Evolutionary conservation across 2,113 vertebrate genomes (phyloP).

Genomic region (Corydoras sp.): DNA sequence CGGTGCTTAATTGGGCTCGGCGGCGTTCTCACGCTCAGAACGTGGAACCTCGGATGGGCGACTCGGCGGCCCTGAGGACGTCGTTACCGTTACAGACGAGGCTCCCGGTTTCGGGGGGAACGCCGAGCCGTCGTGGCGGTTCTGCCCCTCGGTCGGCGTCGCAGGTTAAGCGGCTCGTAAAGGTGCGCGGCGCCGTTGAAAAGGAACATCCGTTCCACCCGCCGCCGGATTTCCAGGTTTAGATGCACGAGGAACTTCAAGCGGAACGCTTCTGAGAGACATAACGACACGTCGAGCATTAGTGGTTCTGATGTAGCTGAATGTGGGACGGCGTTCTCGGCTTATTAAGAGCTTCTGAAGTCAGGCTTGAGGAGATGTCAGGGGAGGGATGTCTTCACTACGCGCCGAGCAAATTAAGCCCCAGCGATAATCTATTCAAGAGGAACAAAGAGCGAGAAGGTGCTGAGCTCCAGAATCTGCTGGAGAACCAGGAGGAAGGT

Average conservation of each 20-base stretch:
- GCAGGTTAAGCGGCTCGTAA: conserved; percentile 57
- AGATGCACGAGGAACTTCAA: conserved; percentile 47
- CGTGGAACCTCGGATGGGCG: conserved; percentile 17
- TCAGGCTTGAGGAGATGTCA: conserved; percentile 55
- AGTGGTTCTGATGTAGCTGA: conserved; percentile 65
- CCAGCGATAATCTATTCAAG: conserved; percentile 55
- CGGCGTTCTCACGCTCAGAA: conserved; percentile 59
- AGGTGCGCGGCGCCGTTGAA: conserved; percentile 57
- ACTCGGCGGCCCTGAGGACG: conserved; percentile 39
- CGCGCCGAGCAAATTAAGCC: conserved; percentile 61
- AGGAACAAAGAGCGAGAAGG: conserved; percentile 36
- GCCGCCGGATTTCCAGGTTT: conserved; percentile 12
- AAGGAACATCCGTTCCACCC: conserved; percentile 54
- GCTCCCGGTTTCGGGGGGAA: conserved; percentile 65
- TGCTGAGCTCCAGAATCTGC: conserved; percentile 49
- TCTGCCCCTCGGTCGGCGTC: conserved; percentile 34
- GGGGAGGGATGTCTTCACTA: conserved; percentile 47
- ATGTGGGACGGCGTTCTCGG: conserved; percentile 59
- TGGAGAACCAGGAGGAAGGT: conserved; percentile 42
- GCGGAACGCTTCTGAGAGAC: conserved; percentile 68
- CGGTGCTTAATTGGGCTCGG: conserved; percentile 61
- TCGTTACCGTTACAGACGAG: conserved; percentile 61
- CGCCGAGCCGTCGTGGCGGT: conserved; percentile 52
- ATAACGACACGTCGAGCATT: conserved; percentile 67
- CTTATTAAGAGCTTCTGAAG: conserved; percentile 68